phyloP scores from a whole-genome alignment of 2,888 invertebrate species.

The Eumacrocentrus americanus region DNA sequence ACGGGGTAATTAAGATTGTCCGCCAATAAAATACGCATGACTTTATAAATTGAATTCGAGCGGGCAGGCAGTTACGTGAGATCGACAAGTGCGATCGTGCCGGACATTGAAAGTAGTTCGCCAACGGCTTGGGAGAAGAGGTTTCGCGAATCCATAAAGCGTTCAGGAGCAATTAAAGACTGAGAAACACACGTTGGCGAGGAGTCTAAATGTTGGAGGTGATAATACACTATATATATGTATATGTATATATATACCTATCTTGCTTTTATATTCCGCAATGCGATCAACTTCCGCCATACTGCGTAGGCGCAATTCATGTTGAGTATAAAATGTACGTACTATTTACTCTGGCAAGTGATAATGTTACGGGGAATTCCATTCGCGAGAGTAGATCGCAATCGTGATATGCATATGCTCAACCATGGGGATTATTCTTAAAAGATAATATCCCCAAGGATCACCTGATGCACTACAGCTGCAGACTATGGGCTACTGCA shows the following conservation, averaged over 20 bases:
- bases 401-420: slow-evolving; percentile 32
- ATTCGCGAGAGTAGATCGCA: slow-evolving; percentile 40
- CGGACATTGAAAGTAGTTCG: slow-evolving; percentile 7
- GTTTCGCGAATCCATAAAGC: slow-evolving; percentile 8
- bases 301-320: slow-evolving; percentile 36
- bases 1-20: slow-evolving; percentile 38
- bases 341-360: slow-evolving; percentile 36
- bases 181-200: neutral
- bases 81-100: slow-evolving; percentile 26
- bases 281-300: neutral
- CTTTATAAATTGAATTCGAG: slow-evolving; percentile 34
- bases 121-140: slow-evolving; percentile 29
- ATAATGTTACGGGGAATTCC: slow-evolving; percentile 48
- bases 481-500: too few relatives aligned
- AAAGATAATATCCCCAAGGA: too few relatives aligned
- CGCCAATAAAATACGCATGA: slow-evolving; percentile 30
- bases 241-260: neutral
- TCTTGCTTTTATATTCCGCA: neutral
- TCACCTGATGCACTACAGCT: too few relatives aligned
- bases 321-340: slow-evolving; percentile 4
- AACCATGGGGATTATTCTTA: neutral
- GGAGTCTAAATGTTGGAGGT: too few relatives aligned
- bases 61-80: slow-evolving; percentile 18
- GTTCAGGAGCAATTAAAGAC: slow-evolving; percentile 16
- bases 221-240: neutral